phyloP scores from a whole-genome alignment of 92 coral and sea anemone species.

The Metridium senile region DNA sequence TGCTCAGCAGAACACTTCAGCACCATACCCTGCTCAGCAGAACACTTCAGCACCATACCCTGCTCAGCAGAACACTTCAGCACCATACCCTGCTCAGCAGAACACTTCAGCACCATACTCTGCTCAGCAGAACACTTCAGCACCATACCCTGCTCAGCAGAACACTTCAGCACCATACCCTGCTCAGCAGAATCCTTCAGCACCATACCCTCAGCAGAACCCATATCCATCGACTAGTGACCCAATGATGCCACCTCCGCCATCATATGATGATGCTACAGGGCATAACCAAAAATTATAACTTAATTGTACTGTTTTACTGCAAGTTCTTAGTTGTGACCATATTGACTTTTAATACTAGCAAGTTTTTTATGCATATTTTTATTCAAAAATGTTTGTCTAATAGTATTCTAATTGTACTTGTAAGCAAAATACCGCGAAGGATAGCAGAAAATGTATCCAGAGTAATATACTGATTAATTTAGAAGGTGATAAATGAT shows the following conservation, averaged over 20 bases:
- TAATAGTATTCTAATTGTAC: too few relatives aligned
- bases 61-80: too few relatives aligned
- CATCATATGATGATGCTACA: constrained; percentile 36
- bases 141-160: background rate
- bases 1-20: background rate
- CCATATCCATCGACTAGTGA: background rate
- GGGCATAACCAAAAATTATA: background rate
- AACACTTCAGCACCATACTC: constrained; percentile 27
- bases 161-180: background rate
- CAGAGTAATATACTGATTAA: too few relatives aligned
- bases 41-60: background rate
- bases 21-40: constrained; percentile 28
- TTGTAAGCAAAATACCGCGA: too few relatives aligned
- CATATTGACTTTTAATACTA: background rate
- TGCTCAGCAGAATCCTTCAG: background rate
- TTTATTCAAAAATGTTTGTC: too few relatives aligned
- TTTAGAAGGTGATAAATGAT: too few relatives aligned
- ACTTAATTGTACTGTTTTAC: background rate
- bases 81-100: background rate
- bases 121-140: constrained; percentile 9
- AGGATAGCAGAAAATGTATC: too few relatives aligned
- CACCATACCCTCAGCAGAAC: background rate
- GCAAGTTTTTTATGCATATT: too few relatives aligned
- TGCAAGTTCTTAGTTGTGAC: too few relatives aligned
- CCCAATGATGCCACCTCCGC: constrained; percentile 38